Conservation (phyloP, 2,797 vertebrate species). For the Rhinatrema bivittatum region DNA sequence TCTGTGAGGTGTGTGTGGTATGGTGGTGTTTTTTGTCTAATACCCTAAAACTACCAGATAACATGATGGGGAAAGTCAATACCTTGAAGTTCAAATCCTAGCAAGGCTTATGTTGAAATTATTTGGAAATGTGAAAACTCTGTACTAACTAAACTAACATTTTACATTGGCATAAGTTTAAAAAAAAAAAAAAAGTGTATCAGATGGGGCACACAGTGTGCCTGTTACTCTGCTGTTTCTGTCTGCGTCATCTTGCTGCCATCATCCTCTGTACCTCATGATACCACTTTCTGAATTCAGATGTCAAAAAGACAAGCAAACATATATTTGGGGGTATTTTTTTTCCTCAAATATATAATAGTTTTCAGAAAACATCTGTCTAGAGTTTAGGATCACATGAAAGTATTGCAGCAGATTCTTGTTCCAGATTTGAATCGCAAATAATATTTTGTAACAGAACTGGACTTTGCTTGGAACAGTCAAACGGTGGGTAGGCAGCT, state of each 20-base stretch:
- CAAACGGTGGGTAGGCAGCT: neutral
- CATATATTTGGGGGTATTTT: no score
- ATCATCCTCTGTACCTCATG: neutral
- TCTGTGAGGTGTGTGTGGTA: no score
- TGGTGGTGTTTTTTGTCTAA: no score
- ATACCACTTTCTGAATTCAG: neutral
- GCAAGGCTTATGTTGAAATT: neutral
- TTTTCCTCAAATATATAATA: neutral
- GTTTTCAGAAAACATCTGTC: conserved; percentile 2
- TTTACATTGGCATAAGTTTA: neutral
- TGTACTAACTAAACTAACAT: no score
- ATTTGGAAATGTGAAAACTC: no score
- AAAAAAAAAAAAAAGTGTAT: neutral
- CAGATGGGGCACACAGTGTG: no score
- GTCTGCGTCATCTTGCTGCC: neutral
- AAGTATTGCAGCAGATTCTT: conserved; percentile 3
- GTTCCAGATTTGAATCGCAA: no score
- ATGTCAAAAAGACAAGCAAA: neutral
- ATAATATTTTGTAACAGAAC: conserved; percentile 3
- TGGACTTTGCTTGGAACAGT: no score
- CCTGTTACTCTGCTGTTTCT: no score
- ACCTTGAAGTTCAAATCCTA: neutral
- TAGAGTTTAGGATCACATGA: neutral
- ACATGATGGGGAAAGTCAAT: no score
- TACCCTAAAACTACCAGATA: no score